Base-by-base conservation (phyloP, 2,888 invertebrate species). In the Lagria hirta region DNA sequence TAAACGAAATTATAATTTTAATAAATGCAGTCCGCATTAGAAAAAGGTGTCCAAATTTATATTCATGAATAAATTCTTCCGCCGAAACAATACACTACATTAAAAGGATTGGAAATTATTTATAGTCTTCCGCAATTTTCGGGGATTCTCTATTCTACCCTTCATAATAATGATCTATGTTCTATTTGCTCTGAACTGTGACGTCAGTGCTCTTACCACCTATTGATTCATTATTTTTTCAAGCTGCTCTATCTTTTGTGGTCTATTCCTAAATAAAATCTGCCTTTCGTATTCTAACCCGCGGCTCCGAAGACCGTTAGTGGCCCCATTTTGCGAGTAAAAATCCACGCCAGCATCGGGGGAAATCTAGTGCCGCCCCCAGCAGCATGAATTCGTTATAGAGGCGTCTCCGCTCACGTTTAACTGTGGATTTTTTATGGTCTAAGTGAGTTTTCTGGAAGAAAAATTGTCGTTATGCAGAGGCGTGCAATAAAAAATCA, bases 311-410 rank as follows among this genome's bases (percentile, higher is more conserved):
- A 18, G 7, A 18, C 18, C 18, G 18, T 7, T 7, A 4, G 18
- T 18, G 42, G 42, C 7, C 29, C 17, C 17, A 59, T 64, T 64
- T 58, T 60, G 55, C 58, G 61, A 62, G 62, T 61, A 62, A 64
- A 37, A 63, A 64, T 62, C 61, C 52, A 50, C n/a, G 28, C 15
- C 14, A 12, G 53, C 56, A 55, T 62, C 62, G 57, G 48, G 65
- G 62, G 64, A 64, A 62, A 64, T 64, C 63, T 64, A 60, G 52
- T 37, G 44, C 44, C 57, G 60, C 62, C 60, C 51, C 54, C 50
- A 55, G 57, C 54, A 58, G 55, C 58, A 58, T 60, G 58, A 58
- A 60, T 60, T 56, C 55, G 56, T 58, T 61, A 61, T 52, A 57
- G 52, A 52, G 55, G 57, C 55, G 53, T 37, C 37, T 5, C 53